These are phyloP conservation scores for Drosophila mercatorum DNA, from an alignment of 2,888 invertebrate genomes.

Conservation along the genomic window DNA sequence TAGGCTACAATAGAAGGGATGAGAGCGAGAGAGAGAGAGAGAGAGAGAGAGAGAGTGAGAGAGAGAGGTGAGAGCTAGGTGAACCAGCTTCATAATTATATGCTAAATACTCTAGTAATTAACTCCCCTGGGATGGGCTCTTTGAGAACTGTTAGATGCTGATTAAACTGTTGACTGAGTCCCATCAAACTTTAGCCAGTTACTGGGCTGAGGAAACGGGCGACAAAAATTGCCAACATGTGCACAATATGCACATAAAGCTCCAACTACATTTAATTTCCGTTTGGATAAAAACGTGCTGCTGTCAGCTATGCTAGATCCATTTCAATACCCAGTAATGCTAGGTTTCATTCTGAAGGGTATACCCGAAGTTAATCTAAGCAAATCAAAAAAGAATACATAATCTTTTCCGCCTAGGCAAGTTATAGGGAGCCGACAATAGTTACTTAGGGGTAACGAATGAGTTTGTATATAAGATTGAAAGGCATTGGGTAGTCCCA, in stretches of 20 bases:
- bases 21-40: neutral
- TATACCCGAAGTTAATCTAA: neutral
- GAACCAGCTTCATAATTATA: slow-evolving; percentile 69
- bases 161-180: slow-evolving; percentile 55
- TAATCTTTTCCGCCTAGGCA: too few relatives aligned
- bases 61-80: slow-evolving; percentile 38
- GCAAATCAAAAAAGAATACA: too few relatives aligned
- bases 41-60: neutral
- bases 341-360: neutral
- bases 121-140: slow-evolving; percentile 59
- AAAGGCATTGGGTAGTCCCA: neutral
- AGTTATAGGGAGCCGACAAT: too few relatives aligned
- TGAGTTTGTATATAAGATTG: neutral
- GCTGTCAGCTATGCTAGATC: slow-evolving; percentile 40
- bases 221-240: slow-evolving; percentile 58
- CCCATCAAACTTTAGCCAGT: slow-evolving; percentile 55
- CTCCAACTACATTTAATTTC: slow-evolving; percentile 30
- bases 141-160: slow-evolving; percentile 39
- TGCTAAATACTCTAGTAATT: slow-evolving; percentile 76
- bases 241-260: slow-evolving; percentile 56
- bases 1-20: slow-evolving; percentile 10
- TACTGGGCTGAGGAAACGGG: slow-evolving; percentile 36
- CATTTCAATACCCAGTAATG: slow-evolving; percentile 11
- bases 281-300: slow-evolving; percentile 31
- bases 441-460: neutral